These are phyloP conservation scores for Dendrocincla tyrannina DNA, from an alignment of 2,797 vertebrate genomes.

Conservation along the genomic window DNA sequence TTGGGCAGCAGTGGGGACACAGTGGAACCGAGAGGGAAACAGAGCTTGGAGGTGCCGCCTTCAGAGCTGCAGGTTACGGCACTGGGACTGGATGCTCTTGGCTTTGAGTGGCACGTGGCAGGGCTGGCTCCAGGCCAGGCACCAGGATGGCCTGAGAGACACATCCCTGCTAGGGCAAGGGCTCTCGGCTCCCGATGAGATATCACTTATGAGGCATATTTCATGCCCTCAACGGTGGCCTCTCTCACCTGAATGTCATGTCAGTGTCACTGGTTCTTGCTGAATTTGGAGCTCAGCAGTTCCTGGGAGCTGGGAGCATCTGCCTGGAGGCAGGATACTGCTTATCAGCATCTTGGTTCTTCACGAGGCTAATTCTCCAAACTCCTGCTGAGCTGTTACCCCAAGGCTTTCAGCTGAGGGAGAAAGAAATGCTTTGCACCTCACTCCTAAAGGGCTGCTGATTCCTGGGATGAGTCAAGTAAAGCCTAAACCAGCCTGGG, in stretches of 20 bases:
- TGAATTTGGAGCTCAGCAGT: slow-evolving; percentile 53
- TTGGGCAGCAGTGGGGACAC: background rate
- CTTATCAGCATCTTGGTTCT: slow-evolving; percentile 43
- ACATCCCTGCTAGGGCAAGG: background rate
- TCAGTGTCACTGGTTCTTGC: background rate
- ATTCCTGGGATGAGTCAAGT: background rate
- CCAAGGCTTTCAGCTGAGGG: background rate
- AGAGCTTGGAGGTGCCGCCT: accelerated
- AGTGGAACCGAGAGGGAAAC: accelerated
- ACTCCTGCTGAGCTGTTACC: background rate
- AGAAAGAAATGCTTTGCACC: background rate
- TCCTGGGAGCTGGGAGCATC: slow-evolving; percentile 33
- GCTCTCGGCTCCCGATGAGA: background rate
- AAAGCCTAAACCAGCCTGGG: background rate
- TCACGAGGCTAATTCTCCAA: background rate
- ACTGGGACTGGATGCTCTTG: background rate
- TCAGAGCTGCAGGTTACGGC: accelerated
- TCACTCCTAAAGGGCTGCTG: background rate
- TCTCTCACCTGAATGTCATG: slow-evolving; percentile 20
- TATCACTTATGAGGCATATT: slow-evolving; percentile 47
- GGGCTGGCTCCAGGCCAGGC: slow-evolving; percentile 22
- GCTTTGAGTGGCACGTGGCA: background rate
- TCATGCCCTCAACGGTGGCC: background rate
- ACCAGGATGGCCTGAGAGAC: background rate
- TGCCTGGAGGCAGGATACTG: background rate